Evolutionary conservation across 1,140 invertebrate species (phyloP).

Genomic region (Gonatopus flavifemur): DNA sequence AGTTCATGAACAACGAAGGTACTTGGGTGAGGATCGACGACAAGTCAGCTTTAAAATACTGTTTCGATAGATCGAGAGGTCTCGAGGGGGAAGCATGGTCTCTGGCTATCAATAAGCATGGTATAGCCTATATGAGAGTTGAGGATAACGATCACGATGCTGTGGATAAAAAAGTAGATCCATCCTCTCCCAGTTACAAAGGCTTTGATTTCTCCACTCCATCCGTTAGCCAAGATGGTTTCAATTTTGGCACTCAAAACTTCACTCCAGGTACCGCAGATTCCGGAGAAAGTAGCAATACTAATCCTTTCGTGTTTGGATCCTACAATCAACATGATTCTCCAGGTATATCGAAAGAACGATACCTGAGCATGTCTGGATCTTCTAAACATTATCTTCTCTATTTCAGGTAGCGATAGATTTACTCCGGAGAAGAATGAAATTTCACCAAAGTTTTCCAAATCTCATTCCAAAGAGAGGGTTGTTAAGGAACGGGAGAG

Average conservation of each 20-base stretch:
- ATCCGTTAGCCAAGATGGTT: conserved; percentile 47
- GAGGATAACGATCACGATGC: conserved; percentile 56
- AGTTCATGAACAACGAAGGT: conserved; percentile 65
- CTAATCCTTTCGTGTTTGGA: conserved; percentile 66
- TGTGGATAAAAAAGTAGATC: conserved; percentile 41
- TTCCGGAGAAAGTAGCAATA: conserved; percentile 35
- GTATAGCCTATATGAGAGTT: conserved; percentile 71
- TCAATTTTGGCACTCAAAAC: conserved; percentile 46
- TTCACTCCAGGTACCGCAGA: conserved; percentile 30
- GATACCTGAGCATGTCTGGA: background rate
- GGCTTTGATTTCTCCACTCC: conserved; percentile 65
- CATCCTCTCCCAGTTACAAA: conserved; percentile 50
- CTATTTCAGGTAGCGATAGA: conserved; percentile 35
- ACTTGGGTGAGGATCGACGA: conserved; percentile 72
- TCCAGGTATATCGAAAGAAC: conserved; percentile 22
- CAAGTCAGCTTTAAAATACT: conserved; percentile 67
- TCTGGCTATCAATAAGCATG: conserved; percentile 68
- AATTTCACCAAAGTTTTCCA: conserved; percentile 34
- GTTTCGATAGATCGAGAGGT: conserved; percentile 62
- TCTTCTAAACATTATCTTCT: background rate
- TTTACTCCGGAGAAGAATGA: conserved; percentile 38
- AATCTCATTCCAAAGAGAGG: conserved; percentile 46
- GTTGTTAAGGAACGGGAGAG: conserved; percentile 44
- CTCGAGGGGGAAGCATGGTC: conserved; percentile 72
- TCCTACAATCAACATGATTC: conserved; percentile 45